Percentiles rank a stretch among this genome's conserved stretches.
Evolutionary conservation across 2,888 invertebrate species (phyloP).

Genomic region (Volucella bombylans): DNA sequence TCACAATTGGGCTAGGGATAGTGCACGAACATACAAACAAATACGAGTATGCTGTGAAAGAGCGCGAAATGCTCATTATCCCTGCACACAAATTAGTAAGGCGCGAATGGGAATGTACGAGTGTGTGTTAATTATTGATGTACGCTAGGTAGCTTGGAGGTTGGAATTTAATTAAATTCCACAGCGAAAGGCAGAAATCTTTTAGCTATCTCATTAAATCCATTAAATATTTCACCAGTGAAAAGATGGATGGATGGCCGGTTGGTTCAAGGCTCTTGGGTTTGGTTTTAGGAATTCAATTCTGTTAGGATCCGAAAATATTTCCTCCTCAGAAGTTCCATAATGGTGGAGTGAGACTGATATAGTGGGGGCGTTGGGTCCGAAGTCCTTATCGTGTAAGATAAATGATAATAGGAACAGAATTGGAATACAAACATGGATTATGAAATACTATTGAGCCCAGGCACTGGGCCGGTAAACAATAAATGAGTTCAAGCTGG

Average conservation of each 20-base stretch:
- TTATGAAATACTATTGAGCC: too few relatives aligned
- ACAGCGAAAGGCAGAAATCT: slow-evolving; percentile 39
- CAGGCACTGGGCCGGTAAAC: too few relatives aligned
- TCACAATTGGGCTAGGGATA: slow-evolving; percentile 28
- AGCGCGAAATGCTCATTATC: slow-evolving; percentile 49
- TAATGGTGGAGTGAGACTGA: not conserved
- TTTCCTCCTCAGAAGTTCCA: not conserved
- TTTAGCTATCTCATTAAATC: slow-evolving; percentile 46
- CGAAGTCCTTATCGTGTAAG: too few relatives aligned
- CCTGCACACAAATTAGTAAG: slow-evolving; percentile 62
- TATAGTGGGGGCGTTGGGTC: not conserved
- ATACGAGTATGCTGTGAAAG: not conserved
- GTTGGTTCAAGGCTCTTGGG: not conserved
- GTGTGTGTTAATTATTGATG: slow-evolving; percentile 2
- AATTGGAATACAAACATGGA: too few relatives aligned
- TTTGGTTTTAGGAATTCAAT: slow-evolving; percentile 1
- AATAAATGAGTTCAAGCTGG: too few relatives aligned
- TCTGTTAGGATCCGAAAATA: slow-evolving; percentile 3
- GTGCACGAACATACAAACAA: slow-evolving; percentile 22
- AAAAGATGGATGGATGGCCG: slow-evolving; percentile 16
- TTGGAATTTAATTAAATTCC: slow-evolving; percentile 70
- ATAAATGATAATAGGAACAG: too few relatives aligned
- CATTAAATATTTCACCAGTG: slow-evolving; percentile 43
- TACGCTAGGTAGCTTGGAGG: not conserved
- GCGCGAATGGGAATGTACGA: slow-evolving; percentile 2